phyloP scores from a whole-genome alignment of 2,113 vertebrate genomes.

The Menidia beryllina region DNA sequence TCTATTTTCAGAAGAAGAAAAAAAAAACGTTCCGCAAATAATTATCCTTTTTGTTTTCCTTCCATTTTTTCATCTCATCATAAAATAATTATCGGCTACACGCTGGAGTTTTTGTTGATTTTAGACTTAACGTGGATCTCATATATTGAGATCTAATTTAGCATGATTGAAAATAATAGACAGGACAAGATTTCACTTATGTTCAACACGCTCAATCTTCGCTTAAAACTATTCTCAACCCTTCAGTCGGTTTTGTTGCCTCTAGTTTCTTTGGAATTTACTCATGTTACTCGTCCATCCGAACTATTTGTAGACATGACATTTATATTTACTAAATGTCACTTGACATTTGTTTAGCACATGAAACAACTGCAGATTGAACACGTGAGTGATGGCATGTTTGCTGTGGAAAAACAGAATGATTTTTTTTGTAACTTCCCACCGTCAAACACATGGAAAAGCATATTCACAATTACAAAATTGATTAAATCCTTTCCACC shows the following conservation, averaged over 20 bases:
- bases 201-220: slow-evolving; percentile 11
- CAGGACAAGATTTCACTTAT: slow-evolving; percentile 31
- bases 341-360: slow-evolving; percentile 29
- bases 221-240: slow-evolving; percentile 2
- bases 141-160: slow-evolving; percentile 25
- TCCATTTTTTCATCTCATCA: not conserved
- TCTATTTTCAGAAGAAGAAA: slow-evolving; percentile 10
- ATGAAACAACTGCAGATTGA: slow-evolving; percentile 14
- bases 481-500: slow-evolving; percentile 15
- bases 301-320: slow-evolving; percentile 22
- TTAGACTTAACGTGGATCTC: slow-evolving; percentile 10
- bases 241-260: slow-evolving; percentile 13
- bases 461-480: slow-evolving; percentile 12
- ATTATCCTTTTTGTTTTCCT: not conserved
- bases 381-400: not conserved
- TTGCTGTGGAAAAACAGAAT: not conserved
- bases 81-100: not conserved
- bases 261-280: not conserved
- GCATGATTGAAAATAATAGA: slow-evolving; percentile 11
- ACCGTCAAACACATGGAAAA: not conserved
- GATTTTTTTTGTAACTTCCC: not conserved
- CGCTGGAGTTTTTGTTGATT: not conserved
- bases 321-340: slow-evolving; percentile 31
- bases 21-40: not conserved
- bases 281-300: not conserved